Evolutionary conservation across 2,113 vertebrate species (phyloP).

Genomic region (Pachyramphus minor): DNA sequence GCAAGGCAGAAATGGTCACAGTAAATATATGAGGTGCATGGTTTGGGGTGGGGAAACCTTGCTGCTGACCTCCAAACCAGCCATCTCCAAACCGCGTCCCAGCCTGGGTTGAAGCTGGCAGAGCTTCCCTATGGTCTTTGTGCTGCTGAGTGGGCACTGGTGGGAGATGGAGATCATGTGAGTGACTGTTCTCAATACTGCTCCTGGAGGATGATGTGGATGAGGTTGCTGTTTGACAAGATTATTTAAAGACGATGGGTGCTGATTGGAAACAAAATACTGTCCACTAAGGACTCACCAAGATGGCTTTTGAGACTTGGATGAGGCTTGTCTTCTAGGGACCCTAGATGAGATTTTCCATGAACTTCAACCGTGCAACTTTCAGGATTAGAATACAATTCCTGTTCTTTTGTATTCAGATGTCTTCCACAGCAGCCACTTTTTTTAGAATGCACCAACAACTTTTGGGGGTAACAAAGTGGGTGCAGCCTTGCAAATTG

Average conservation of each 20-base stretch:
- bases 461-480: not conserved
- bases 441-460: not conserved
- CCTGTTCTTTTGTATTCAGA: not conserved
- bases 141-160: not conserved
- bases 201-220: not conserved
- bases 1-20: not conserved
- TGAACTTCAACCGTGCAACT: fast-evolving
- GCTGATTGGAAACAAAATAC: not conserved
- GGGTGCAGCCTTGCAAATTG: not conserved
- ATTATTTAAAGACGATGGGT: not conserved
- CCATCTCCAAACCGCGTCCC: not conserved
- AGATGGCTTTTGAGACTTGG: not conserved
- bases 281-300: not conserved
- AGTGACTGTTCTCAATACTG: not conserved
- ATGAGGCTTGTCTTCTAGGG: not conserved
- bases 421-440: not conserved
- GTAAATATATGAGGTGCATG: not conserved
- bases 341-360: not conserved
- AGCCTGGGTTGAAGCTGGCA: not conserved
- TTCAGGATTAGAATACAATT: not conserved
- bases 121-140: not conserved
- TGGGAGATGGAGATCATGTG: not conserved
- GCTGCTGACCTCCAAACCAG: not conserved
- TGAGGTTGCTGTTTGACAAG: not conserved
- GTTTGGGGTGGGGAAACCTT: not conserved